These are phyloP conservation scores for Centropristis striata DNA, from an alignment of 2,113 vertebrate species.

Conservation along the genomic window DNA sequence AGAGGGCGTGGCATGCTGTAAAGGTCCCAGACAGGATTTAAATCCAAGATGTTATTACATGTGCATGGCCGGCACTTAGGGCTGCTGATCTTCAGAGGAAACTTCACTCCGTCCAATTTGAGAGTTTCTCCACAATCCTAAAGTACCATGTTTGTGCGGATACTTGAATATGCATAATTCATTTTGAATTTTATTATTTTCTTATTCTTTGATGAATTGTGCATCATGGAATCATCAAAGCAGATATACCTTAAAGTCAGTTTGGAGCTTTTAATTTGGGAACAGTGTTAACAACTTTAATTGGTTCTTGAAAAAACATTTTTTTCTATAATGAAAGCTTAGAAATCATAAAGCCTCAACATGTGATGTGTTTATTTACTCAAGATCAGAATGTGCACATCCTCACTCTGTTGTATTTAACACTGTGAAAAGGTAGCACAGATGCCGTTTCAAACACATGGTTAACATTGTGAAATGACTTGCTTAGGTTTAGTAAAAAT, in stretches of 20 bases:
- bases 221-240: slow-evolving; percentile 6
- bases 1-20: slow-evolving; percentile 16
- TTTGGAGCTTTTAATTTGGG: neutral
- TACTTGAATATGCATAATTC: slow-evolving; percentile 12
- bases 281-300: neutral
- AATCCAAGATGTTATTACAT: slow-evolving; percentile 26
- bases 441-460: no score
- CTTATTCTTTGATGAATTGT: slow-evolving; percentile 1
- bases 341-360: neutral
- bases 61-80: neutral
- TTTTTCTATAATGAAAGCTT: neutral
- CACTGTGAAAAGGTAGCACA: no score
- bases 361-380: neutral
- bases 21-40: slow-evolving; percentile 38
- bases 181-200: slow-evolving; percentile 22
- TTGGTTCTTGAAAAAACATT: neutral
- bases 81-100: slow-evolving; percentile 1
- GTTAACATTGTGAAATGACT: no score
- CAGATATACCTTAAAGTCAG: slow-evolving; percentile 6
- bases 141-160: slow-evolving; percentile 9
- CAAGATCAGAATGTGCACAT: neutral
- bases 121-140: neutral
- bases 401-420: no score
- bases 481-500: no score
- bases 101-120: neutral